Evolutionary conservation across 2,888 invertebrate species (phyloP).

Genomic region (Ormyrus nitidulus): DNA sequence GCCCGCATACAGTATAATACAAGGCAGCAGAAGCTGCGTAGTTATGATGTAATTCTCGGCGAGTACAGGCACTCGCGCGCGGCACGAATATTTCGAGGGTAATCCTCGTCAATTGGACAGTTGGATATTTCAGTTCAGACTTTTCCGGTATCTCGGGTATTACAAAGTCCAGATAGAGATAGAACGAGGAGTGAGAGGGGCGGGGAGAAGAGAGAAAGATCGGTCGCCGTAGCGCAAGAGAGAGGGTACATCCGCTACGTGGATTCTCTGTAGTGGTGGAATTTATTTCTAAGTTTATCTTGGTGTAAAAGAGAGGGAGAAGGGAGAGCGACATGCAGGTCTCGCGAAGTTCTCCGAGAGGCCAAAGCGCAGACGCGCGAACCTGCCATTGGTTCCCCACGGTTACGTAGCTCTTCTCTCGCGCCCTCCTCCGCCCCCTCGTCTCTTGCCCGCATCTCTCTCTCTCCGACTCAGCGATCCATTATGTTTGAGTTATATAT

Average conservation of each 20-base stretch:
- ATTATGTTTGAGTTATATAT: constrained; percentile 49
- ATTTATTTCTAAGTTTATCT: neutral
- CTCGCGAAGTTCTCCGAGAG: neutral
- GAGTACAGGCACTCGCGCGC: neutral
- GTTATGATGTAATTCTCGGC: neutral
- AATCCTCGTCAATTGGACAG: constrained; percentile 50
- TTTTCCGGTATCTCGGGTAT: constrained; percentile 43
- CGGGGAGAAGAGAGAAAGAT: neutral
- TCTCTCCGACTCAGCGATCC: constrained; percentile 40
- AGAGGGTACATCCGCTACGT: neutral
- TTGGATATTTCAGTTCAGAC: constrained; percentile 47
- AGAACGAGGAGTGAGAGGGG: neutral
- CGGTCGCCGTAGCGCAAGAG: neutral
- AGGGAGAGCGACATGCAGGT: constrained; percentile 1
- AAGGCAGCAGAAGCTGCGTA: no score
- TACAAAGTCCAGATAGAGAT: neutral
- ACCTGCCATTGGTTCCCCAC: constrained; percentile 48
- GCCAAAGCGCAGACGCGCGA: constrained; percentile 23
- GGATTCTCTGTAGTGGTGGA: neutral
- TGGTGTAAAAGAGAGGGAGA: neutral
- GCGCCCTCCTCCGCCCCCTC: neutral
- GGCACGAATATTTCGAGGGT: constrained; percentile 13
- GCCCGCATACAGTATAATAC: no score
- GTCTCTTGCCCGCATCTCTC: neutral
- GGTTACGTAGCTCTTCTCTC: neutral